Conservation (phyloP, 30 jellyfish, hydroid and myxozoan genomes). For the Chrysaora quinquecirrha region DNA sequence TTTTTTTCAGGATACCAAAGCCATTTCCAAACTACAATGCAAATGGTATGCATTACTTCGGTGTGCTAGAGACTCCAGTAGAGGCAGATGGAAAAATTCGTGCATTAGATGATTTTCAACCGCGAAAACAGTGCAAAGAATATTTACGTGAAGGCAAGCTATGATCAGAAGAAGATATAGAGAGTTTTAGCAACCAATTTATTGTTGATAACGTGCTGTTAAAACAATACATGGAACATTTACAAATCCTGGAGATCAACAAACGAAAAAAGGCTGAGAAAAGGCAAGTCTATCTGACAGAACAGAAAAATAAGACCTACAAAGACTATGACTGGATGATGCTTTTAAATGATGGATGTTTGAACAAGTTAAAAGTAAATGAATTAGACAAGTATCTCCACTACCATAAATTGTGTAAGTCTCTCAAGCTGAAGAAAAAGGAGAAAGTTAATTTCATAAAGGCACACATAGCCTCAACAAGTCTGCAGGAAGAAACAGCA, state of each 20-base stretch:
- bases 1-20: conserved; percentile 1
- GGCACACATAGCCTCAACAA: no score
- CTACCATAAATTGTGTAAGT: no score
- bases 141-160: no score
- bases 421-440: no score
- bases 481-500: no score
- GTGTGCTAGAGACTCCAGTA: conserved; percentile 8
- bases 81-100: conserved; percentile 14
- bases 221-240: conserved; percentile 13
- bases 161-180: conserved; percentile 20
- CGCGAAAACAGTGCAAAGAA: conserved; percentile 5
- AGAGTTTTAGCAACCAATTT: conserved; percentile 20
- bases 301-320: conserved; percentile 22
- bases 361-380: no score
- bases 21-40: conserved; percentile 14
- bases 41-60: conserved; percentile 4
- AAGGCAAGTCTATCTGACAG: conserved; percentile 30
- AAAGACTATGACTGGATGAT: background rate
- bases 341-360: conserved; percentile 2
- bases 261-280: conserved; percentile 34
- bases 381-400: no score
- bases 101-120: background rate
- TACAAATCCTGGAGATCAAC: conserved; percentile 32
- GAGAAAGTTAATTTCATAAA: no score
- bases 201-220: conserved; percentile 31